phyloP scores from a whole-genome alignment of 2,888 invertebrate genomes.

The Drosophila anomalata region DNA sequence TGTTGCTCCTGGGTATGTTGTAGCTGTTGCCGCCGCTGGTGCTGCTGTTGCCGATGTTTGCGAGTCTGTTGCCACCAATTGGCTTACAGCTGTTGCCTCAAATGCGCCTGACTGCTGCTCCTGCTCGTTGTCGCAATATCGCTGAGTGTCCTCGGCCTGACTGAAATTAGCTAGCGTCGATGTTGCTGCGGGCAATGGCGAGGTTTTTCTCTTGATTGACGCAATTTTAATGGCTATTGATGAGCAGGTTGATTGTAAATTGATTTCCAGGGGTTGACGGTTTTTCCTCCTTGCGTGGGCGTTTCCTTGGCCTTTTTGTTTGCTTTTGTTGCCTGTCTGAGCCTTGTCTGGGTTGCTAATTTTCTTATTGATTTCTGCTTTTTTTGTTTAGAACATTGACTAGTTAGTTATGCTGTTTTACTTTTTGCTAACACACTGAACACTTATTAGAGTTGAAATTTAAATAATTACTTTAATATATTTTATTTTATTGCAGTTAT shows the following conservation, averaged over 20 bases:
- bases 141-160: slow-evolving; percentile 49
- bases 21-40: slow-evolving; percentile 23
- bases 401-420: slow-evolving; percentile 35
- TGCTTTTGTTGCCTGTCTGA: slow-evolving; percentile 13
- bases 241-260: slow-evolving; percentile 59
- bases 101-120: slow-evolving; percentile 13
- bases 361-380: slow-evolving; percentile 27
- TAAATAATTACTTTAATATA: slow-evolving; percentile 26
- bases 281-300: slow-evolving; percentile 5
- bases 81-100: slow-evolving; percentile 49
- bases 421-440: slow-evolving; percentile 58
- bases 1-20: slow-evolving; percentile 31
- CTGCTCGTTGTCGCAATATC: slow-evolving; percentile 12
- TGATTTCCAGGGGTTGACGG: slow-evolving; percentile 12
- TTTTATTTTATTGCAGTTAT: slow-evolving; percentile 33
- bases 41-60: slow-evolving; percentile 37
- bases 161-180: slow-evolving; percentile 62
- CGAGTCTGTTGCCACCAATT: slow-evolving; percentile 63
- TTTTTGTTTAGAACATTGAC: slow-evolving; percentile 50
- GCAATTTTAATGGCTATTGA: slow-evolving; percentile 81
- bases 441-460: slow-evolving; percentile 45
- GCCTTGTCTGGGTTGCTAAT: slow-evolving; percentile 6
- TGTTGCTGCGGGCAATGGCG: slow-evolving; percentile 73
- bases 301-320: slow-evolving; percentile 12
- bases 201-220: slow-evolving; percentile 82